These are phyloP conservation scores for Pachyuromys duprasi DNA, from an alignment of 2,797 vertebrate species.

Conservation along the genomic window DNA sequence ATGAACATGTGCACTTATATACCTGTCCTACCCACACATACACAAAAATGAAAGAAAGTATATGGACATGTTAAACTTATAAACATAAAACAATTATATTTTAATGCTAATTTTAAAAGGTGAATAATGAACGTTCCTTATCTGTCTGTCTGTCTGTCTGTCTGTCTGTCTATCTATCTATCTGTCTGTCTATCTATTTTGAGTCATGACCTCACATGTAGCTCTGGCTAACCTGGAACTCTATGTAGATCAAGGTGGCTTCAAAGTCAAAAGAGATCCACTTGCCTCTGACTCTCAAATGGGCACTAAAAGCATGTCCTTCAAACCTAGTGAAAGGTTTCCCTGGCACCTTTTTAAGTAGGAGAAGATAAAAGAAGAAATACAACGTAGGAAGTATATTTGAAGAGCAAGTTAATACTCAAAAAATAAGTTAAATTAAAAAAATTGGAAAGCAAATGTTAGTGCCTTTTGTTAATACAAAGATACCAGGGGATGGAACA, in stretches of 20 bases:
- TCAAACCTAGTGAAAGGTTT: background rate
- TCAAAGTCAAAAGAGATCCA: background rate
- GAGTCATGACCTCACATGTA: background rate
- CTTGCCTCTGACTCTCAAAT: too few relatives aligned
- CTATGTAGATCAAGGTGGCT: background rate
- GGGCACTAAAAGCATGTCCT: background rate
- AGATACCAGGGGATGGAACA: background rate
- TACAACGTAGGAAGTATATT: background rate
- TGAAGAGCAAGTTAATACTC: background rate
- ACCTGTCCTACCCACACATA: background rate
- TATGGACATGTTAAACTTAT: background rate
- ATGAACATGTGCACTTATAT: too few relatives aligned
- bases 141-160: background rate
- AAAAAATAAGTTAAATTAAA: background rate
- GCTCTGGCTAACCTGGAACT: background rate
- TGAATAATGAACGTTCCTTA: background rate
- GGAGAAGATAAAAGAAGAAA: background rate
- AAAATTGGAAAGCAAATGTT: background rate
- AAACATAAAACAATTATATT: background rate
- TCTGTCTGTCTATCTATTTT: too few relatives aligned
- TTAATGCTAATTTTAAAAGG: background rate
- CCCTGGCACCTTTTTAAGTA: background rate
- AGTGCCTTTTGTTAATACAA: background rate
- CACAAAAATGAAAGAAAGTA: background rate
- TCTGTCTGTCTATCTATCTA: too few relatives aligned